These are phyloP conservation scores for Drosophila erecta DNA, from an alignment of 1,140 invertebrate species.

Conservation along the genomic window DNA sequence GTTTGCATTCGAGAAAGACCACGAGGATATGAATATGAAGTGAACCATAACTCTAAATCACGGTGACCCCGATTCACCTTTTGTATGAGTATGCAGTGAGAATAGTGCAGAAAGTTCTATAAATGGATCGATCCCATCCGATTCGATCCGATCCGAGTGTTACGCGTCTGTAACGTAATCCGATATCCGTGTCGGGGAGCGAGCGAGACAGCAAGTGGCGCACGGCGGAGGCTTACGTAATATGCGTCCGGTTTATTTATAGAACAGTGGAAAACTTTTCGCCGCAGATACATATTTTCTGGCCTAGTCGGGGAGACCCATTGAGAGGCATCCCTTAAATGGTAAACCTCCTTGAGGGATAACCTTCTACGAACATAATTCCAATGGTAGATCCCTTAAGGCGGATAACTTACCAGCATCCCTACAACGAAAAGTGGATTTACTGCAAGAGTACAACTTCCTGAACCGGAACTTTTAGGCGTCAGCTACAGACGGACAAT, in stretches of 20 bases:
- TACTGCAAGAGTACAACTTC: background rate
- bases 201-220: slow-evolving; percentile 48
- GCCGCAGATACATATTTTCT: slow-evolving; percentile 38
- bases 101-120: slow-evolving; percentile 52
- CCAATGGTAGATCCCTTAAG: background rate
- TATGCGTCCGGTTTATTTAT: slow-evolving; percentile 42
- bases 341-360: background rate
- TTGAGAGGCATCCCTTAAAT: background rate
- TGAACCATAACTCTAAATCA: slow-evolving; percentile 26
- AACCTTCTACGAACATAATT: background rate
- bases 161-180: slow-evolving; percentile 64
- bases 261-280: slow-evolving; percentile 41
- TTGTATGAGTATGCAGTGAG: slow-evolving; percentile 1
- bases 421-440: background rate
- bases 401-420: background rate
- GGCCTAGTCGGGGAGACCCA: background rate
- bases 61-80: slow-evolving; percentile 36
- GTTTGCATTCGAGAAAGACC: slow-evolving; percentile 31
- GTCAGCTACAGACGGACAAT: slow-evolving; percentile 11
- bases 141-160: slow-evolving; percentile 30
- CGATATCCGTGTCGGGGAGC: slow-evolving; percentile 49
- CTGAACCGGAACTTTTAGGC: background rate
- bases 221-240: slow-evolving; percentile 57
- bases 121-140: slow-evolving; percentile 60
- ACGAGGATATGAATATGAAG: slow-evolving; percentile 32